These are phyloP conservation scores for Rhinoptilus africanus DNA, from an alignment of 2,113 vertebrate species.

Conservation along the genomic window DNA sequence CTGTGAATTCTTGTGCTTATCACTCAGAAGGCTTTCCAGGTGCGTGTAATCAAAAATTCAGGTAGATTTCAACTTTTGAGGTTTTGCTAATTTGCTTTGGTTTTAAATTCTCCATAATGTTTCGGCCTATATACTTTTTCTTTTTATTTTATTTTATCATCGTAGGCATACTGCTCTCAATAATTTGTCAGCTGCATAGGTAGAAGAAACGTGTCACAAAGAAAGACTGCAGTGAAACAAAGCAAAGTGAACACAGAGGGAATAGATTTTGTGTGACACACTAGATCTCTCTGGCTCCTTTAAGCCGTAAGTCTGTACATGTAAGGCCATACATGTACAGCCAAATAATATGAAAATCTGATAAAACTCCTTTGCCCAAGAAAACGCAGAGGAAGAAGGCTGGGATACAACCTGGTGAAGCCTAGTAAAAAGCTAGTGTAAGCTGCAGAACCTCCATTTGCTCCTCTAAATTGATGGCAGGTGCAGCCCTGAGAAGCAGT, in stretches of 20 bases:
- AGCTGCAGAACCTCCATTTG: background rate
- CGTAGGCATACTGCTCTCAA: background rate
- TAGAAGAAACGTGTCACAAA: background rate
- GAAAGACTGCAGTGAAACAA: background rate
- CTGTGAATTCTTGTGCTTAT: background rate
- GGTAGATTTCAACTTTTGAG: background rate
- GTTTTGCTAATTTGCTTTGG: background rate
- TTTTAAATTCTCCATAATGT: background rate
- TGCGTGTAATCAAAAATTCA: background rate
- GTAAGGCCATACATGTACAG: background rate
- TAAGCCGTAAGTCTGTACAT: background rate
- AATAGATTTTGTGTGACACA: background rate
- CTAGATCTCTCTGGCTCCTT: background rate
- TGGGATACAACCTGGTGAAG: background rate
- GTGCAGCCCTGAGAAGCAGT: background rate
- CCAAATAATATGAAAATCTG: background rate
- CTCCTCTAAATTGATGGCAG: background rate
- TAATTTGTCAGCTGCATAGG: background rate
- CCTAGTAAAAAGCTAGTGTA: background rate
- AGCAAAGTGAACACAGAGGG: background rate
- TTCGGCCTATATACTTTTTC: background rate
- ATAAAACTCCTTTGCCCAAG: background rate
- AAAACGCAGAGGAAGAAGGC: background rate
- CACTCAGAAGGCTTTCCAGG: background rate
- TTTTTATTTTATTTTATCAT: background rate